Percentiles rank a stretch among this genome's conserved stretches.
phyloP scores from a whole-genome alignment of 2,888 invertebrate genomes.

The Polia nebulosa region DNA sequence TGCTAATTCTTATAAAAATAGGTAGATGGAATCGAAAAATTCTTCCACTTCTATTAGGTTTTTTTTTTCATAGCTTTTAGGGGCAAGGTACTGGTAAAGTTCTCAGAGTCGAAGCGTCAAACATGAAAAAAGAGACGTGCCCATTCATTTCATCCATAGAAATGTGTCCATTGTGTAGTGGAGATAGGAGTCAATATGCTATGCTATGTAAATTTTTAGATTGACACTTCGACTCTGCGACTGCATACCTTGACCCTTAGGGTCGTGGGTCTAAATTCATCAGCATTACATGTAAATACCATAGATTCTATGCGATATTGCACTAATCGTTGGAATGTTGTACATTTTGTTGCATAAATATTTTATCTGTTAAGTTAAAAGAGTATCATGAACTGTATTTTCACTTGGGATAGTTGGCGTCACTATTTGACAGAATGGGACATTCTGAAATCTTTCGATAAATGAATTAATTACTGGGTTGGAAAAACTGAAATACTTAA shows the following conservation, averaged over 20 bases:
- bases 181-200: not conserved
- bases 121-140: not conserved
- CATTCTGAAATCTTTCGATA: not conserved
- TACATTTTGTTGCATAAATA: conserved; percentile 32
- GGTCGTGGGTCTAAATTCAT: conserved; percentile 38
- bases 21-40: conserved; percentile 47
- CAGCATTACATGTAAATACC: conserved; percentile 59
- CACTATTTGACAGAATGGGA: conserved; percentile 26
- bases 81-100: not conserved
- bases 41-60: conserved; percentile 15
- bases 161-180: not conserved
- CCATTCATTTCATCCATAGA: not conserved
- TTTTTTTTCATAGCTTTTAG: conserved; percentile 32
- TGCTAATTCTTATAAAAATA: conserved; percentile 50
- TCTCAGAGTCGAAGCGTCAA: not conserved
- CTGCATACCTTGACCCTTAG: not conserved
- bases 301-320: conserved; percentile 43
- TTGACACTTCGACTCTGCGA: not conserved
- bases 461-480: not conserved
- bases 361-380: conserved; percentile 2
- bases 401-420: conserved; percentile 6
- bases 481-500: not conserved
- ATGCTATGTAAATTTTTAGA: not conserved
- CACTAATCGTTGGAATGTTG: conserved; percentile 54
- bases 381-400: not conserved